Conservation (phyloP, 1,140 invertebrate genomes). For the Caenorhabditis inopinata region DNA sequence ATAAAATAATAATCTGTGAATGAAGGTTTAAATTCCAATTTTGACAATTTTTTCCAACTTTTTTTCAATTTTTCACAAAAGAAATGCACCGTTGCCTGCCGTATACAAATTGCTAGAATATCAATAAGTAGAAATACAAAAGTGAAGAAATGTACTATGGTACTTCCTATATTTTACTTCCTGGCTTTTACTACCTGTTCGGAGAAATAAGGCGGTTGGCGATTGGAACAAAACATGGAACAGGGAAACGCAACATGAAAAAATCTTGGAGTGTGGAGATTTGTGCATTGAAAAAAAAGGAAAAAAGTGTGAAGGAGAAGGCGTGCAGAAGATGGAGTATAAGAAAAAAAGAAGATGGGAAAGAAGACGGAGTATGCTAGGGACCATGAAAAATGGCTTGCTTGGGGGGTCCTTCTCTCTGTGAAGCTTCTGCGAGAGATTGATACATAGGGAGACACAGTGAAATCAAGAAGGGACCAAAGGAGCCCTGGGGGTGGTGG, state of each 20-base stretch:
- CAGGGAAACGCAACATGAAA: neutral
- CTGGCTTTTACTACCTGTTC: too few species aligned
- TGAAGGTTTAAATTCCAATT: too few species aligned
- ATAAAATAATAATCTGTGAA: too few species aligned
- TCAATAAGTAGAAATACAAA: too few species aligned
- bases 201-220: too few species aligned
- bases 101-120: too few species aligned
- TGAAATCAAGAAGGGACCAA: neutral
- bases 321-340: neutral
- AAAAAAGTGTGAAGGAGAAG: neutral
- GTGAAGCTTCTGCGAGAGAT: neutral
- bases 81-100: too few species aligned
- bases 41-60: too few species aligned
- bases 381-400: slow-evolving; percentile 30
- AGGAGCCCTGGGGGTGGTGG: neutral
- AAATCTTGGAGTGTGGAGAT: neutral
- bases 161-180: too few species aligned
- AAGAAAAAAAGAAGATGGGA: neutral
- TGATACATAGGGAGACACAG: neutral
- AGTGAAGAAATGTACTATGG: too few species aligned
- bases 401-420: neutral
- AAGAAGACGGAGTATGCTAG: slow-evolving; percentile 9
- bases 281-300: neutral
- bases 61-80: too few species aligned
- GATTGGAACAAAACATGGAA: neutral